phyloP scores from a whole-genome alignment of 2,888 invertebrate genomes.

The Liposcelis brunnea region DNA sequence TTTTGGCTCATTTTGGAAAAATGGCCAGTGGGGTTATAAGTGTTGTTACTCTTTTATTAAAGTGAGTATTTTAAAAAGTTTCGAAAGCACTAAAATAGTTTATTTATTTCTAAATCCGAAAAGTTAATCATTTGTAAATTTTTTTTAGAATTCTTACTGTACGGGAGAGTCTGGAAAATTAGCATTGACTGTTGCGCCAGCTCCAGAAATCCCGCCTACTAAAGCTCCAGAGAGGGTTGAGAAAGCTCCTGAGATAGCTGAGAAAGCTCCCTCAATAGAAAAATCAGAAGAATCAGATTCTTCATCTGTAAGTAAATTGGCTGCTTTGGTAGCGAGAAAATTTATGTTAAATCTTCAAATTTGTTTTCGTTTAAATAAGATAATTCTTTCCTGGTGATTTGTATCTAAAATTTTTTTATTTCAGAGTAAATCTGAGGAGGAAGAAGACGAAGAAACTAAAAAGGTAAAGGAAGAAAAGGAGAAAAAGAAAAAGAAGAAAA shows the following conservation, averaged over 20 bases:
- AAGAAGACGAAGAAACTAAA: constrained; percentile 34
- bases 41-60: constrained; percentile 88
- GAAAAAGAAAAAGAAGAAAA: constrained; percentile 32
- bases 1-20: constrained; percentile 92
- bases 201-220: constrained; percentile 1
- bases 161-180: constrained; percentile 52
- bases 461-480: constrained; percentile 27
- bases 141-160: constrained; percentile 61
- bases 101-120: too few relatives aligned
- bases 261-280: constrained; percentile 11
- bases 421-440: constrained; percentile 29
- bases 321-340: too few relatives aligned
- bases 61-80: too few relatives aligned
- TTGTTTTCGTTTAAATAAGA: too few relatives aligned
- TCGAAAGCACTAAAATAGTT: constrained; percentile 2
- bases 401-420: too few relatives aligned
- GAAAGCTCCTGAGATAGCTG: constrained; percentile 10
- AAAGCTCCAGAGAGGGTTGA: constrained; percentile 4
- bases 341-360: constrained; percentile 5
- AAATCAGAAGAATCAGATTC: constrained; percentile 1
- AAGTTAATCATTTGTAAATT: too few relatives aligned
- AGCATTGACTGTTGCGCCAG: constrained; percentile 13
- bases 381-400: too few relatives aligned
- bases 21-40: constrained; percentile 88
- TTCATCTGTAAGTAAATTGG: too few relatives aligned